phyloP scores from a whole-genome alignment of 2,797 vertebrate genomes.

The Malacoraja senta region DNA sequence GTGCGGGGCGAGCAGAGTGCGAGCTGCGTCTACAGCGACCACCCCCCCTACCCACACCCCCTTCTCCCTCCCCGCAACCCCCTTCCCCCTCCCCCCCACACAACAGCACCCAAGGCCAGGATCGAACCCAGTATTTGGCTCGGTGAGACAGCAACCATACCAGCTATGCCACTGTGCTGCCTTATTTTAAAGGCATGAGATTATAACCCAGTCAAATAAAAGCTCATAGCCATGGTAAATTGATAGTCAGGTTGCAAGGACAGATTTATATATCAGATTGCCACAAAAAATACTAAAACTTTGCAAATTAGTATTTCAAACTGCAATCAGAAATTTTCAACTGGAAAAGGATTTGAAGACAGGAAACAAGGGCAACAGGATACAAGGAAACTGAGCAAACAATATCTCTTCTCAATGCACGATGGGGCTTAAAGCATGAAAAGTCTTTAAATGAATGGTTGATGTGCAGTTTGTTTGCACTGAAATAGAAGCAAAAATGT shows the following conservation, averaged over 20 bases:
- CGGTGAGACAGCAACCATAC: too few relatives aligned
- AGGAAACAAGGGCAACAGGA: not conserved
- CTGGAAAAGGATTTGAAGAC: not conserved
- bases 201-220: not conserved
- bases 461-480: not conserved
- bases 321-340: not conserved
- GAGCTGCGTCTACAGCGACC: too few relatives aligned
- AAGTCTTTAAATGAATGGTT: not conserved
- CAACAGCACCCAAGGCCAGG: too few relatives aligned
- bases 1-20: too few relatives aligned
- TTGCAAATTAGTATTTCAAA: not conserved
- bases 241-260: not conserved
- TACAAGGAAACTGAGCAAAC: not conserved
- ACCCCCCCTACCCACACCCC: too few relatives aligned
- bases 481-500: not conserved
- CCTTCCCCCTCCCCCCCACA: too few relatives aligned
- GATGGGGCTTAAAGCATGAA: not conserved
- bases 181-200: not conserved
- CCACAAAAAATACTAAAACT: not conserved
- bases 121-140: too few relatives aligned
- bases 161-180: too few relatives aligned
- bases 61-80: too few relatives aligned
- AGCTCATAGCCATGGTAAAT: not conserved
- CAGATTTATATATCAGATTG: not conserved
- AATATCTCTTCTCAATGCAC: not conserved